These are phyloP conservation scores for Oophaga sylvatica DNA, from an alignment of 2,797 vertebrate genomes.

Conservation along the genomic window DNA sequence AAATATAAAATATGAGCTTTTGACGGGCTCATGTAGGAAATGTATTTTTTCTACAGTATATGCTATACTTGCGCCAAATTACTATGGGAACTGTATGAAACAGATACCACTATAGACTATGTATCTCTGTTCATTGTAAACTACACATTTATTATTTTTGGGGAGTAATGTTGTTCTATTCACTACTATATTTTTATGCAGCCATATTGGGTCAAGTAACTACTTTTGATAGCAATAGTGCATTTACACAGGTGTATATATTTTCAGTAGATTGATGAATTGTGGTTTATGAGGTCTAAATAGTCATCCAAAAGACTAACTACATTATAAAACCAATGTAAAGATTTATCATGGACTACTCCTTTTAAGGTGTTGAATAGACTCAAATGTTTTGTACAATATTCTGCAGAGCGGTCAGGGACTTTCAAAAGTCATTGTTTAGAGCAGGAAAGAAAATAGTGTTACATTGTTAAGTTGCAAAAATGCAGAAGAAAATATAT, in stretches of 20 bases:
- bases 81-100: background rate
- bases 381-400: conserved; percentile 2
- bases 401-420: conserved; percentile 17
- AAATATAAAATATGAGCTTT: background rate
- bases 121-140: background rate
- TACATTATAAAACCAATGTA: conserved; percentile 13
- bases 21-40: too few relatives aligned
- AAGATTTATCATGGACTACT: conserved; percentile 12
- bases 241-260: conserved; percentile 20
- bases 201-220: background rate
- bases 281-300: conserved; percentile 8
- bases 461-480: conserved; percentile 21
- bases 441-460: background rate
- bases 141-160: background rate
- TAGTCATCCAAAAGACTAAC: conserved; percentile 14
- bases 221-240: conserved; percentile 2
- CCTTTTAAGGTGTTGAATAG: conserved; percentile 19
- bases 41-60: background rate
- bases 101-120: background rate
- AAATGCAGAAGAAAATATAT: conserved; percentile 24
- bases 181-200: background rate
- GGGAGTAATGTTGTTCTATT: background rate
- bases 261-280: background rate
- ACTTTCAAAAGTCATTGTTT: conserved; percentile 3
- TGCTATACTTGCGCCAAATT: background rate